Percentiles rank a stretch among this genome's conserved stretches.
Evolutionary conservation across 2,888 invertebrate genomes (phyloP).

Genomic region (Fabriciana adippe): DNA sequence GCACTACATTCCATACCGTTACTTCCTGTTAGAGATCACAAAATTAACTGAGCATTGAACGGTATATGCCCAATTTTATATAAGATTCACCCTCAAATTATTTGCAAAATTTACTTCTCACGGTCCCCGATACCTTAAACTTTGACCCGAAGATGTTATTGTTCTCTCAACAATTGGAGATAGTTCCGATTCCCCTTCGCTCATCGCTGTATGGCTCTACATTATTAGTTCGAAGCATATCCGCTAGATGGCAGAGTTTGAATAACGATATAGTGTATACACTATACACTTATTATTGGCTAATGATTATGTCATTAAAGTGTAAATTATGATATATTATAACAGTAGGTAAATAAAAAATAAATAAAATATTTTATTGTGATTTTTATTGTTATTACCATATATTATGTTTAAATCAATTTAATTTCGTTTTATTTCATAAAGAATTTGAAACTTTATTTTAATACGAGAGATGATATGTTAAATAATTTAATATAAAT

Average conservation of each 20-base stretch:
- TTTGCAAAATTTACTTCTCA: slow-evolving; percentile 58
- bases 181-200: slow-evolving; percentile 61
- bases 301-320: too few species aligned
- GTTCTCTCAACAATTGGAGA: slow-evolving; percentile 67
- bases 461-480: too few species aligned
- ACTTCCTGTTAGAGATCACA: slow-evolving; percentile 68
- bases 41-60: slow-evolving; percentile 65
- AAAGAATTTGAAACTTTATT: too few species aligned
- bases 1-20: slow-evolving; percentile 46
- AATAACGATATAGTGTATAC: neutral
- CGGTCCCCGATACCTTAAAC: slow-evolving; percentile 56
- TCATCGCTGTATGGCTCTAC: slow-evolving; percentile 41
- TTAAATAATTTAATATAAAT: too few species aligned
- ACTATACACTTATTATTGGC: too few species aligned
- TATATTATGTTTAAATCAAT: too few species aligned
- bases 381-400: too few species aligned
- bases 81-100: slow-evolving; percentile 61
- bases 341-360: too few species aligned
- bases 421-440: too few species aligned
- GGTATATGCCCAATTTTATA: slow-evolving; percentile 64
- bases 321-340: too few species aligned
- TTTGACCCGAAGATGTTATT: slow-evolving; percentile 66
- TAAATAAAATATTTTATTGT: too few species aligned
- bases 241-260: slow-evolving; percentile 59
- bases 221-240: slow-evolving; percentile 47